phyloP scores from a whole-genome alignment of 2,797 vertebrate genomes.

The Sus cebifrons region DNA sequence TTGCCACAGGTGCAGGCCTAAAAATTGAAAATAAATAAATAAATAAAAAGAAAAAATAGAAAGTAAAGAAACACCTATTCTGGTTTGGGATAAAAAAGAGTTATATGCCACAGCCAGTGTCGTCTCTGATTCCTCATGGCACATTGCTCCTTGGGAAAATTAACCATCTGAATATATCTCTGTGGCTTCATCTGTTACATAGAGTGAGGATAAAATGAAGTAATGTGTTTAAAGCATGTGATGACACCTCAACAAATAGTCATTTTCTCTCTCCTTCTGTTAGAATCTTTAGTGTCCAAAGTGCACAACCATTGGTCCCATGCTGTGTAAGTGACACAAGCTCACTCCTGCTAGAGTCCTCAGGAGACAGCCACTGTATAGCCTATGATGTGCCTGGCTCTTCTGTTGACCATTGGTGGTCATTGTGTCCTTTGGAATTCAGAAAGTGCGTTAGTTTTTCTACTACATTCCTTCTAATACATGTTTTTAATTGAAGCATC shows the following conservation, averaged over 20 bases:
- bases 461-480: neutral
- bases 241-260: neutral
- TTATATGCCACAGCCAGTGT: neutral
- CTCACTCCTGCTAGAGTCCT: neutral
- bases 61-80: neutral
- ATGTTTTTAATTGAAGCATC: neutral
- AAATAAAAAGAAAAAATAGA: neutral
- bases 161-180: neutral
- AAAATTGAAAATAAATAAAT: too few relatives aligned
- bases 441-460: neutral
- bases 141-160: neutral
- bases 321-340: neutral
- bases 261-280: neutral
- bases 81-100: neutral
- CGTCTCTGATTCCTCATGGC: neutral
- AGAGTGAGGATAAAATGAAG: neutral
- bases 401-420: accelerated
- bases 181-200: neutral
- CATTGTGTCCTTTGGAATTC: neutral
- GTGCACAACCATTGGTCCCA: neutral
- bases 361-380: neutral
- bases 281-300: neutral
- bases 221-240: accelerated
- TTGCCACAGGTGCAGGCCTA: too few relatives aligned
- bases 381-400: too few relatives aligned